Conservation (phyloP, 2,797 vertebrate species). For the Neosilurus mollespiculum region DNA sequence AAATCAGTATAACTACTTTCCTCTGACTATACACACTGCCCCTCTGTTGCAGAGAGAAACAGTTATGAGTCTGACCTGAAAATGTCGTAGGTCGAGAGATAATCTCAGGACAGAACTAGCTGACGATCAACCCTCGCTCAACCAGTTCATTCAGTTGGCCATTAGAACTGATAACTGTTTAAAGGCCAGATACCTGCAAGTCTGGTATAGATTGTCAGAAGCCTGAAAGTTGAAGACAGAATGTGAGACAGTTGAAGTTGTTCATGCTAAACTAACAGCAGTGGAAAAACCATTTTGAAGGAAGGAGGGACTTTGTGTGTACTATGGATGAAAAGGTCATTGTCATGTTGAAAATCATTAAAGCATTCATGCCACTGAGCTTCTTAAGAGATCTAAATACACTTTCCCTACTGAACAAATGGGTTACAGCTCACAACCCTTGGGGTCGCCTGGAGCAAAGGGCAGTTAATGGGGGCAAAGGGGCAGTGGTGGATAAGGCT, state of each 20-base stretch:
- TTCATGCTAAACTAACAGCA: not conserved
- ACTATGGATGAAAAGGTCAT: not conserved
- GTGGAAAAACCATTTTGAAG: not conserved
- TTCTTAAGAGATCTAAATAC: not conserved
- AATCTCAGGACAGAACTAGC: not conserved
- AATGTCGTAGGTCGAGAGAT: not conserved
- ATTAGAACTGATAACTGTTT: not conserved
- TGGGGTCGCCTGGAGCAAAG: not conserved
- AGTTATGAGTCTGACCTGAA: not conserved
- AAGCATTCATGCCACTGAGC: not conserved
- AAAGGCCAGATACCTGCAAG: not conserved
- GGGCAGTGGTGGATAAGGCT: too few relatives aligned
- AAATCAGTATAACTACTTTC: not conserved
- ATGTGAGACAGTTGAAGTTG: not conserved
- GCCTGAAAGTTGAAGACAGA: not conserved
- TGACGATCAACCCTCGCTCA: not conserved
- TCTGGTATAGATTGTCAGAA: not conserved
- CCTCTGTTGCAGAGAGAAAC: not conserved
- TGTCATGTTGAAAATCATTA: not conserved
- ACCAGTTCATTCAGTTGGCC: not conserved
- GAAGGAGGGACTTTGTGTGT: not conserved
- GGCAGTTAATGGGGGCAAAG: not conserved
- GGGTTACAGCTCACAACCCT: not conserved
- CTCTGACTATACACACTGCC: not conserved
- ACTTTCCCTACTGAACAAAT: not conserved